Evolutionary conservation across 53 echinoderm and acorn worm genomes (phyloP), one percentile per base, ranked within the genome.

Genomic region (Echinarachnius parma): DNA sequence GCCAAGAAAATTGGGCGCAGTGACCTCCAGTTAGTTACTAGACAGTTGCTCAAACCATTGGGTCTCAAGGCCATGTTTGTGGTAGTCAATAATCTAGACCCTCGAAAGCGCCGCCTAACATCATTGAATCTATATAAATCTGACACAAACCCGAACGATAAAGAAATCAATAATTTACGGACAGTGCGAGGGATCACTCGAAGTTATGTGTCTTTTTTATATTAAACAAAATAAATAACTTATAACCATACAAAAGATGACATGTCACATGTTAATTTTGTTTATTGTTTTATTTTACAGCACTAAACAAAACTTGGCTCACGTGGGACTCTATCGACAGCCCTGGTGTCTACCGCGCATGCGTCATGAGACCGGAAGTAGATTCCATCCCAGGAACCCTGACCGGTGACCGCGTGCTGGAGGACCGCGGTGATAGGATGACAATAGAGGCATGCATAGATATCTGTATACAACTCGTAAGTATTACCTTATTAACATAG

Each of bases 221-320:
- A n/a, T n/a, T n/a, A n/a, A n/a, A n/a, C n/a, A n/a, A n/a, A n/a
- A n/a, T n/a, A n/a, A n/a, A n/a, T n/a, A n/a, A n/a, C n/a, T n/a
- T n/a, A 39, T 39, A 39, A 39, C 7, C 42, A 39, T 9, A 39
- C 42, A 39, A 39, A 39, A 9, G 13, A 39, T 9, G 13, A 9
- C 13, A 9, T 39, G 7, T 39, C 42, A 39, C 13, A 39, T 13
- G 13, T 39, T 39, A 39, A 39, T 13, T 13, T 39, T 39, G 13
- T 9, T n/a, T n/a, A n/a, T 29, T 15, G 31, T 8, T 24, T 25
- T 59, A 27, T 15, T 22, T 58, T 30, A 1, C 62, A 87, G 87
- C 87, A 4, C 52, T 87, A 31, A 87, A 87, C 64, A 75, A 89
- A 81, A 80, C 84, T 8, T 89, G 89, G 89, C 62, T 89, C 63